Percentiles rank a stretch among this genome's conserved stretches.
Conservation (phyloP, 1,140 invertebrate species). For the Atta colombica region DNA sequence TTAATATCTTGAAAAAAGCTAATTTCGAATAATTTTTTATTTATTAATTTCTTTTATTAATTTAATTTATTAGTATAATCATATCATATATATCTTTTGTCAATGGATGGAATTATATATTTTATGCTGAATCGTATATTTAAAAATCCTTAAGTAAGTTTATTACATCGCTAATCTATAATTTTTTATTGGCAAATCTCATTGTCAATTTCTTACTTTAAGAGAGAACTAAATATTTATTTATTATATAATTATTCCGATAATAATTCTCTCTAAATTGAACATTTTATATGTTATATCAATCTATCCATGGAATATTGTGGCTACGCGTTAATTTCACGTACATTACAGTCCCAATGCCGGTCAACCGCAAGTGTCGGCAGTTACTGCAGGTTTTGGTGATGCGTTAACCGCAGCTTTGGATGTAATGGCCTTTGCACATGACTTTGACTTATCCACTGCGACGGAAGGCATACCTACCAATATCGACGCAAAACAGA, state of each 20-base stretch:
- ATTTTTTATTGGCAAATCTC: neutral
- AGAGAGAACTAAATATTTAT: neutral
- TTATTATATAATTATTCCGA: conserved; percentile 5
- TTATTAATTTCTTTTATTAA: neutral
- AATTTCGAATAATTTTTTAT: neutral
- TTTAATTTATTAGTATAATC: neutral
- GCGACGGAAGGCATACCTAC: conserved; percentile 79
- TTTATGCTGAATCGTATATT: neutral
- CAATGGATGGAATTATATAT: neutral
- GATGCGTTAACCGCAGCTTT: conserved; percentile 91
- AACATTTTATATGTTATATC: conserved; percentile 25
- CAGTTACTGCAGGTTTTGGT: conserved; percentile 86
- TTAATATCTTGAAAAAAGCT: neutral
- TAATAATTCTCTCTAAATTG: neutral
- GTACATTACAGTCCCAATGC: conserved; percentile 75
- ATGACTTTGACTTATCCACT: conserved; percentile 88
- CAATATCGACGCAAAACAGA: conserved; percentile 74
- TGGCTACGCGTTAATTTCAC: conserved; percentile 41
- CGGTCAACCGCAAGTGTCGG: conserved; percentile 77
- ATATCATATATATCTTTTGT: neutral
- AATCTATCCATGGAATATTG: conserved; percentile 17
- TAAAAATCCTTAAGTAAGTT: neutral
- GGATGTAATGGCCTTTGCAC: conserved; percentile 93
- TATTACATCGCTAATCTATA: neutral
- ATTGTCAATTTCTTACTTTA: conserved; percentile 21